Conservation (phyloP, 1,140 invertebrate genomes). For the Globodera rostochiensis region DNA sequence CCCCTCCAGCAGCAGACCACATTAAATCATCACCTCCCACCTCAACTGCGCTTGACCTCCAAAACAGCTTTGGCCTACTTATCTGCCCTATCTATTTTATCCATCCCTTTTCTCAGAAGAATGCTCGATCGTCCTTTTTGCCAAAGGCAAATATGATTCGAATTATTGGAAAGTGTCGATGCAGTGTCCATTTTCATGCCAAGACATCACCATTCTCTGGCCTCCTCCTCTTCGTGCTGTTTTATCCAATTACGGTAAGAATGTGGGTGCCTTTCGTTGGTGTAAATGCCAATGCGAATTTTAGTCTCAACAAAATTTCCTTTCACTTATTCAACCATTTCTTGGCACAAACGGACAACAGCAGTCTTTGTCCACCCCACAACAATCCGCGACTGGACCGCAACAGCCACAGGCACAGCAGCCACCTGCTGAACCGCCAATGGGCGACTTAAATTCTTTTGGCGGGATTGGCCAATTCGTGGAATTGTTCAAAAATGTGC, state of each 20-base stretch:
- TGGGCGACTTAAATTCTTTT: not conserved
- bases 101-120: not conserved
- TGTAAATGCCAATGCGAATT: not conserved
- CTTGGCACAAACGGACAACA: not conserved
- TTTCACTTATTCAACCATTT: constrained; percentile 27
- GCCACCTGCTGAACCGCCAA: not conserved
- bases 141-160: not conserved
- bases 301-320: constrained; percentile 25
- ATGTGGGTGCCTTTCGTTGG: not conserved
- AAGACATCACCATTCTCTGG: constrained; percentile 3
- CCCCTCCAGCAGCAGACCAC: not conserved
- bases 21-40: not conserved
- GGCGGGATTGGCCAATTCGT: constrained; percentile 29
- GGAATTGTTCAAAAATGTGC: constrained; percentile 24
- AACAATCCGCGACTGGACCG: not conserved
- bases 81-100: not conserved
- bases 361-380: not conserved
- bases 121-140: not conserved
- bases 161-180: not conserved
- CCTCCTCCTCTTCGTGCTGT: not conserved
- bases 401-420: constrained; percentile 1
- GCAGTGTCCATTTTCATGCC: constrained; percentile 1
- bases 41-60: not conserved
- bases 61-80: not conserved
- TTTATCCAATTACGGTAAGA: not conserved